Conservation (phyloP, 2,797 vertebrate species). For the Crax fasciolata region DNA sequence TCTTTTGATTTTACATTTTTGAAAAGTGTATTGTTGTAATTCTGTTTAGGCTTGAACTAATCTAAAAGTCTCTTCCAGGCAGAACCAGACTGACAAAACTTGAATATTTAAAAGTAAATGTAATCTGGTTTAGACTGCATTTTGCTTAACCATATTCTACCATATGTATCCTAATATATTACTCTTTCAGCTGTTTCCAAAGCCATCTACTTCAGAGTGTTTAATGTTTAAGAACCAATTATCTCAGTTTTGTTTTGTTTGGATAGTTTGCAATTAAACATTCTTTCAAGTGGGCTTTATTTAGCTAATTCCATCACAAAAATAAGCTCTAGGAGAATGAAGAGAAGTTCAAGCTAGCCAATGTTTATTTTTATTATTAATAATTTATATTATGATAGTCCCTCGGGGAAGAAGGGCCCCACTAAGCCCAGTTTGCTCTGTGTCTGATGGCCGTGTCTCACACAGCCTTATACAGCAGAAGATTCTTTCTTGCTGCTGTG, state of each 20-base stretch:
- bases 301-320: constrained; percentile 69
- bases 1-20: not conserved
- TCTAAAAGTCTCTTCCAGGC: not conserved
- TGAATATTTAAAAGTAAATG: constrained; percentile 39
- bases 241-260: constrained; percentile 70
- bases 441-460: not conserved
- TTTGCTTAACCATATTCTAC: not conserved
- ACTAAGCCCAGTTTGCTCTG: constrained; percentile 39
- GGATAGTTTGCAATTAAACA: constrained; percentile 65
- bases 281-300: constrained; percentile 74
- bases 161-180: not conserved
- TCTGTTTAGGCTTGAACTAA: not conserved
- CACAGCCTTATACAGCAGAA: constrained; percentile 31
- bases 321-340: constrained; percentile 62
- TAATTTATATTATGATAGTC: constrained; percentile 66
- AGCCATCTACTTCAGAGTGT: constrained; percentile 22
- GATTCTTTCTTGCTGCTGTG: not conserved
- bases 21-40: not conserved
- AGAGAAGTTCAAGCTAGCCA: constrained; percentile 61
- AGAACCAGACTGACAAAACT: not conserved
- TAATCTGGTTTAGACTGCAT: not conserved
- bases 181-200: constrained; percentile 25
- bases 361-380: constrained; percentile 77
- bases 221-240: constrained; percentile 69
- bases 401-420: constrained; percentile 40